Evolutionary conservation across 2,797 vertebrate species (phyloP).

Genomic region (Brachyrhaphis roseni): DNA sequence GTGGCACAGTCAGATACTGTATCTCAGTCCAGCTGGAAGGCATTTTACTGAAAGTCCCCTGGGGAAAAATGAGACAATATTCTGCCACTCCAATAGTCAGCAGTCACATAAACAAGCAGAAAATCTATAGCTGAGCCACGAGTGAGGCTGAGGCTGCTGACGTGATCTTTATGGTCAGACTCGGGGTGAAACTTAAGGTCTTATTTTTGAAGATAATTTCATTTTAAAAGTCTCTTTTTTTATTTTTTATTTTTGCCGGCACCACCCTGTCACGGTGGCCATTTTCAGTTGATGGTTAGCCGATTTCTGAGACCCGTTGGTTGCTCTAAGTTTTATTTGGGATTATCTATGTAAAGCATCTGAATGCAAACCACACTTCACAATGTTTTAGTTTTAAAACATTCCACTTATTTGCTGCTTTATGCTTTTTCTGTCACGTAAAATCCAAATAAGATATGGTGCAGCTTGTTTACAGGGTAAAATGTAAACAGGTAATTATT

Average conservation of each 20-base stretch:
- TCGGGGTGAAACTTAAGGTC: slow-evolving; percentile 23
- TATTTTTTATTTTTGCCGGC: no score
- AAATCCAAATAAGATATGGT: neutral
- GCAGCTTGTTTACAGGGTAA: neutral
- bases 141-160: slow-evolving; percentile 31
- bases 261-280: neutral
- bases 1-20: slow-evolving; percentile 56
- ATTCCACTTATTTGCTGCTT: neutral
- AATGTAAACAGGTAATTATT: neutral
- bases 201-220: neutral
- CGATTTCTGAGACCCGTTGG: neutral
- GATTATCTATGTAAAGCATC: neutral
- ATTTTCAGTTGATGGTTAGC: neutral
- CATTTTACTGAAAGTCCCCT: slow-evolving; percentile 62
- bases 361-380: neutral
- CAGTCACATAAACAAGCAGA: slow-evolving; percentile 68
- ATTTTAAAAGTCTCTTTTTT: neutral
- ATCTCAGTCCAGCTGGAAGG: slow-evolving; percentile 71
- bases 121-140: slow-evolving; percentile 69
- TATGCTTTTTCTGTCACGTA: neutral
- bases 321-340: neutral
- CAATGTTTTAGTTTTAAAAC: neutral
- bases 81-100: slow-evolving; percentile 67
- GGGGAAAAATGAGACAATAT: slow-evolving; percentile 74
- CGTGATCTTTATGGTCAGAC: slow-evolving; percentile 44